A percentile compares a stretch with the other conserved stretches of the same genome.
These are phyloP conservation scores for Apamea epomidion DNA, from an alignment of 2,888 invertebrate genomes.

Conservation along the genomic window DNA sequence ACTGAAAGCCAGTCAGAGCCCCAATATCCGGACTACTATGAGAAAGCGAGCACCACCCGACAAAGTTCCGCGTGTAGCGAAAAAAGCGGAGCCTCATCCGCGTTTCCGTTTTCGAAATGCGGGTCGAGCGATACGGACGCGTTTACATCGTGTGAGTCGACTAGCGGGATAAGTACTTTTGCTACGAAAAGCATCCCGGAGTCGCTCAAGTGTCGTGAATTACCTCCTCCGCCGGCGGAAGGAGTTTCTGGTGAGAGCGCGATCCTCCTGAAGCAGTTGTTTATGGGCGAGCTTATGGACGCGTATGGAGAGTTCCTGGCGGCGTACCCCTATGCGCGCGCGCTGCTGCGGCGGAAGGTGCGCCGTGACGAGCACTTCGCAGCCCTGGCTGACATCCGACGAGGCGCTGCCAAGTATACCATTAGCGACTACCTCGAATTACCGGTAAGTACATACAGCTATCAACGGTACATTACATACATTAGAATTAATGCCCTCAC, in stretches of 20 bases:
- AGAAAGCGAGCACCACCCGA: slow-evolving; percentile 83
- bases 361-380: slow-evolving; percentile 92
- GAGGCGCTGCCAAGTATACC: slow-evolving; percentile 92
- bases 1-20: slow-evolving; percentile 86
- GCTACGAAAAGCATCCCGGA: slow-evolving; percentile 82
- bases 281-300: slow-evolving; percentile 92
- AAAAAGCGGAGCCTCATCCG: slow-evolving; percentile 87
- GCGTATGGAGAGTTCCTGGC: slow-evolving; percentile 92
- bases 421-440: slow-evolving; percentile 92
- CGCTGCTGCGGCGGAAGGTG: slow-evolving; percentile 91
- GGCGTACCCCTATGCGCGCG: slow-evolving; percentile 91
- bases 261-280: slow-evolving; percentile 90
- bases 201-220: slow-evolving; percentile 82
- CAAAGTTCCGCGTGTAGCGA: slow-evolving; percentile 88
- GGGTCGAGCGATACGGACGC: slow-evolving; percentile 87
- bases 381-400: slow-evolving; percentile 92
- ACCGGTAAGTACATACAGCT: slow-evolving; percentile 91
- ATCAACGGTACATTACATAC: slow-evolving; percentile 60
- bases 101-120: slow-evolving; percentile 89
- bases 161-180: slow-evolving; percentile 86
- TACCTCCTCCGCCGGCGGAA: slow-evolving; percentile 82
- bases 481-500: slow-evolving; percentile 62
- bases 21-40: slow-evolving; percentile 85
- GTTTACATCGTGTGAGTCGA: slow-evolving; percentile 87
- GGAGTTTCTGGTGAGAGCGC: slow-evolving; percentile 83